Evolutionary conservation across 2,888 invertebrate genomes (phyloP).

Genomic region (Tipula lateralis): DNA sequence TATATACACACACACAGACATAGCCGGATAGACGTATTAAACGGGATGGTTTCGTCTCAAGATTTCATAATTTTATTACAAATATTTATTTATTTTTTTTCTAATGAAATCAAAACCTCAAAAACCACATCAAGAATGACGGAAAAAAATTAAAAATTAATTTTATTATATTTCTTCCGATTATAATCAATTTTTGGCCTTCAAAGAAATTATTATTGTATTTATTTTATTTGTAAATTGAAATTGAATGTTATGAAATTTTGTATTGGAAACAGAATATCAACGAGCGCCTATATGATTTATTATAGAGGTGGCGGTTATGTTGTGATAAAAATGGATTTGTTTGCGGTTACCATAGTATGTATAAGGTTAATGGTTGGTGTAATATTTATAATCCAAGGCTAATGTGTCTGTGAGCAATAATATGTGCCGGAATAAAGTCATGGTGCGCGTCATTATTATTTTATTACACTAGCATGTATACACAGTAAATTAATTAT

Average conservation of each 20-base stretch:
- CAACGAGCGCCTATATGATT: neutral
- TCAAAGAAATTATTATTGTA: neutral
- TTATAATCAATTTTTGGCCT: constrained; percentile 19
- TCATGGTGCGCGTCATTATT: neutral
- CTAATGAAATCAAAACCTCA: constrained; percentile 9
- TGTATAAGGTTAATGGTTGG: neutral
- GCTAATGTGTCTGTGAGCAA: neutral
- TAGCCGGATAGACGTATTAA: too few species aligned
- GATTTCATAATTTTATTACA: neutral
- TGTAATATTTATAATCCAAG: neutral
- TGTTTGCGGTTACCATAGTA: neutral
- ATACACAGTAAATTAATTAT: too few species aligned
- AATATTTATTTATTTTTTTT: neutral
- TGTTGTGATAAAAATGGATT: neutral
- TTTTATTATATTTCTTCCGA: constrained; percentile 24
- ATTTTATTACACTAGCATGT: too few species aligned
- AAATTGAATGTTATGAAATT: constrained; percentile 24
- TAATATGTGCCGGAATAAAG: neutral
- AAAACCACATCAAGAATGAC: constrained; percentile 1
- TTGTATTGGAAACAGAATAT: neutral
- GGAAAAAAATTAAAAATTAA: neutral
- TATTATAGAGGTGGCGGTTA: neutral
- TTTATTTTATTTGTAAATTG: neutral
- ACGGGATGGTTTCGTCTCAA: neutral
- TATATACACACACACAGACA: too few species aligned